Conservation (phyloP, 2,888 invertebrate genomes). For the Alentia gelatinosa region DNA sequence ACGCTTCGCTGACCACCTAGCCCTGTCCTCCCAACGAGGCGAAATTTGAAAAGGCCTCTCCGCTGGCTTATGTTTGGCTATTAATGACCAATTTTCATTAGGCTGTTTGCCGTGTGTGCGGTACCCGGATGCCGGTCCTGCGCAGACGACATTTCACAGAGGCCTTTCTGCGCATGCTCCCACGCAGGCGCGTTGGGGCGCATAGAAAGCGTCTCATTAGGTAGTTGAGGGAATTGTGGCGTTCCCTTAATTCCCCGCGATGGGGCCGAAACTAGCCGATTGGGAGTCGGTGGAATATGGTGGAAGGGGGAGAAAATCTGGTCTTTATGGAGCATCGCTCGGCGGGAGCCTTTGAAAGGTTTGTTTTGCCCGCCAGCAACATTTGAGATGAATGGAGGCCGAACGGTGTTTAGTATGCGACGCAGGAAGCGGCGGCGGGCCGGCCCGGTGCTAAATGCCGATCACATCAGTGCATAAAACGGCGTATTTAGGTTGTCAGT, state of each 20-base stretch:
- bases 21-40: background rate
- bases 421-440: background rate
- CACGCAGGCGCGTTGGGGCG: constrained; percentile 8
- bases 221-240: background rate
- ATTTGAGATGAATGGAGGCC: background rate
- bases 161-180: background rate
- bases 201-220: constrained; percentile 52
- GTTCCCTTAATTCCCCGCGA: constrained; percentile 18
- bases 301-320: constrained; percentile 28
- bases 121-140: constrained; percentile 13
- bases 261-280: constrained; percentile 1
- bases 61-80: constrained; percentile 19
- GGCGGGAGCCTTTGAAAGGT: background rate
- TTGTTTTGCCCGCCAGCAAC: constrained; percentile 14
- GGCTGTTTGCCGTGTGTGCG: constrained; percentile 46
- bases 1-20: background rate
- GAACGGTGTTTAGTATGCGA: background rate
- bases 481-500: background rate
- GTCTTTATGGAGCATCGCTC: background rate
- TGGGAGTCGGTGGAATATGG: constrained; percentile 31
- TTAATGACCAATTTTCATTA: constrained; percentile 51
- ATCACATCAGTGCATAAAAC: background rate
- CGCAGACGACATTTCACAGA: constrained; percentile 23
- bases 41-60: constrained; percentile 28
- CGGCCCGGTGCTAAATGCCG: background rate